These are phyloP conservation scores for Psophia crepitans DNA, from an alignment of 2,113 vertebrate genomes.

Conservation along the genomic window DNA sequence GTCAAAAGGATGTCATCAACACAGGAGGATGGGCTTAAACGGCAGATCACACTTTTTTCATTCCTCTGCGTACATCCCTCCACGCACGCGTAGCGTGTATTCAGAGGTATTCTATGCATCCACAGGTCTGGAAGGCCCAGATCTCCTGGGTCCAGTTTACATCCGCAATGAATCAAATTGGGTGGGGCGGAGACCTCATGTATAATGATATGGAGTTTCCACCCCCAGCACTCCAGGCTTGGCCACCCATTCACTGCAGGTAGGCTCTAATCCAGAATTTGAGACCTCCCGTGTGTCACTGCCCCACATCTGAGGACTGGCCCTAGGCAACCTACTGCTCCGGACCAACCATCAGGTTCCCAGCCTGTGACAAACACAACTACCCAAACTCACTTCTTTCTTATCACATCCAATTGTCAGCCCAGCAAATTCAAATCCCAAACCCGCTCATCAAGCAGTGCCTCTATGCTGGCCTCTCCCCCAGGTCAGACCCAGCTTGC, in stretches of 20 bases:
- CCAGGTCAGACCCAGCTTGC: background rate
- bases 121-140: background rate
- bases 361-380: background rate
- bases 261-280: background rate
- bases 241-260: background rate
- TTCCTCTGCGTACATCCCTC: background rate
- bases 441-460: background rate
- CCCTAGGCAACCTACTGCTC: background rate
- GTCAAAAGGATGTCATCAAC: background rate
- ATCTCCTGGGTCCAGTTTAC: background rate
- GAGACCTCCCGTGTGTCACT: background rate
- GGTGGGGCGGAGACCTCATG: fast-evolving
- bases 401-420: background rate
- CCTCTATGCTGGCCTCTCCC: background rate
- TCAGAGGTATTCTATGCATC: background rate
- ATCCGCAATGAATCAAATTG: background rate
- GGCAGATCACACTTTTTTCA: background rate
- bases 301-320: background rate
- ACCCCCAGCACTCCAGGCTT: background rate
- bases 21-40: background rate
- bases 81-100: fast-evolving
- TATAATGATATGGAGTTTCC: background rate
- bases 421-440: background rate
- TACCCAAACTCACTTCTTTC: background rate
- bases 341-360: background rate